Conservation (phyloP, 2,888 invertebrate species). For the Adelphocoris suturalis region DNA sequence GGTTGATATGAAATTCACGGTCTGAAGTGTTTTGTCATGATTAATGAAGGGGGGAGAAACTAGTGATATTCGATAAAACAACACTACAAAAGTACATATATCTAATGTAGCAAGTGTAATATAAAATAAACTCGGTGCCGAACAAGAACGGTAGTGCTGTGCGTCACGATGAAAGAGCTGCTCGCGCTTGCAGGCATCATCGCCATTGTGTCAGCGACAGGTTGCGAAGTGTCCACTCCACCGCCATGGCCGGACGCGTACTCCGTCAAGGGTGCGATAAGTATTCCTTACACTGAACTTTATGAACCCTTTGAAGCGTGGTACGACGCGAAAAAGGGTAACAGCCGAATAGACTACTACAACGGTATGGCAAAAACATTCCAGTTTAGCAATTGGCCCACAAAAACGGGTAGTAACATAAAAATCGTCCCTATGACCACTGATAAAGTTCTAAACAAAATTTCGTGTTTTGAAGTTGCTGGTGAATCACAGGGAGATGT, state of each 20-base stretch:
- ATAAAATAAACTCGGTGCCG: background rate
- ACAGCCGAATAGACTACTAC: slow-evolving; percentile 96
- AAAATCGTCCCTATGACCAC: slow-evolving; percentile 94
- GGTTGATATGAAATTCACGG: background rate
- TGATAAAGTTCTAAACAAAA: slow-evolving; percentile 84
- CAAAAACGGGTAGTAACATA: slow-evolving; percentile 83
- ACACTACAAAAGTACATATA: slow-evolving; percentile 17
- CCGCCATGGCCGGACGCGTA: slow-evolving; percentile 85
- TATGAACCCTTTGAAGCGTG: slow-evolving; percentile 94
- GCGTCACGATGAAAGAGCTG: slow-evolving; percentile 28
- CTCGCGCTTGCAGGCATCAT: slow-evolving; percentile 35
- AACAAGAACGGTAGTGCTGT: background rate
- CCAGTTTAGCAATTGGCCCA: slow-evolving; percentile 84
- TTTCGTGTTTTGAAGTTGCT: slow-evolving; percentile 91
- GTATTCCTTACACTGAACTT: slow-evolving; percentile 96
- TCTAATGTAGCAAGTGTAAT: background rate
- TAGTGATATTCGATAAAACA: background rate
- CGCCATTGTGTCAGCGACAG: slow-evolving; percentile 17
- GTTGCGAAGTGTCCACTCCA: slow-evolving; percentile 32
- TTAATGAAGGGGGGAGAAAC: background rate
- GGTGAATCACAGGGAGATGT: slow-evolving; percentile 84
- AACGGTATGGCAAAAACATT: slow-evolving; percentile 95
- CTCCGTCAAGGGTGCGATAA: slow-evolving; percentile 87
- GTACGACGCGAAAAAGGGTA: slow-evolving; percentile 87
- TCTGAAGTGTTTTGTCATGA: slow-evolving; percentile 12